phyloP scores from a whole-genome alignment of 2,888 invertebrate species.

The Nephrocerus scutellatus region DNA sequence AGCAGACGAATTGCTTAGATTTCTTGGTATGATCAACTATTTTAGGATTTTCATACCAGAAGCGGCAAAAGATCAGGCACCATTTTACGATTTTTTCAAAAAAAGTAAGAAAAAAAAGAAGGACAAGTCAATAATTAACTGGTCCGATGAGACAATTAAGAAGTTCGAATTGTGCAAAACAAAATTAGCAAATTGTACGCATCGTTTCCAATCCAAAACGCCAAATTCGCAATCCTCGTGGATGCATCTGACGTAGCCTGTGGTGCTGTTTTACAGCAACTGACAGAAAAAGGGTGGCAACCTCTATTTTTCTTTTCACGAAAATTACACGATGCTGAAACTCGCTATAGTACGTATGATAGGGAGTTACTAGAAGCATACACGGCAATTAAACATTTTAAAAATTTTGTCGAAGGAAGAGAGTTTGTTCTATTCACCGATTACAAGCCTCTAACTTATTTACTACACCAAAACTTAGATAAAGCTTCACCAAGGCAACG shows the following conservation, averaged over 20 bases:
- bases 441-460: conserved; percentile 6
- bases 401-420: conserved; percentile 6
- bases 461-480: not conserved
- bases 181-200: too few species aligned
- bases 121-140: too few species aligned
- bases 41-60: conserved; percentile 15
- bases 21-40: conserved; percentile 24
- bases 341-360: conserved; percentile 10
- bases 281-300: too few species aligned
- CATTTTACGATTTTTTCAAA: conserved; percentile 6
- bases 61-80: conserved; percentile 10
- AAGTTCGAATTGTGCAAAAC: too few species aligned
- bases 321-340: not conserved
- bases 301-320: conserved; percentile 4
- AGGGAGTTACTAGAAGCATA: conserved; percentile 5
- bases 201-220: too few species aligned
- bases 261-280: too few species aligned
- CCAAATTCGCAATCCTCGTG: too few species aligned
- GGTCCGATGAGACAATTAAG: too few species aligned
- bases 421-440: conserved; percentile 7
- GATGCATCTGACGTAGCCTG: too few species aligned
- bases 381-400: conserved; percentile 4
- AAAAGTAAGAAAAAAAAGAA: conserved; percentile 18
- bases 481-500: conserved; percentile 9
- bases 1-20: conserved; percentile 19